Percentiles rank a stretch among this genome's conserved stretches.
These are phyloP conservation scores for Eucriotettix oculatus DNA, from an alignment of 2,888 invertebrate species.

Conservation along the genomic window DNA sequence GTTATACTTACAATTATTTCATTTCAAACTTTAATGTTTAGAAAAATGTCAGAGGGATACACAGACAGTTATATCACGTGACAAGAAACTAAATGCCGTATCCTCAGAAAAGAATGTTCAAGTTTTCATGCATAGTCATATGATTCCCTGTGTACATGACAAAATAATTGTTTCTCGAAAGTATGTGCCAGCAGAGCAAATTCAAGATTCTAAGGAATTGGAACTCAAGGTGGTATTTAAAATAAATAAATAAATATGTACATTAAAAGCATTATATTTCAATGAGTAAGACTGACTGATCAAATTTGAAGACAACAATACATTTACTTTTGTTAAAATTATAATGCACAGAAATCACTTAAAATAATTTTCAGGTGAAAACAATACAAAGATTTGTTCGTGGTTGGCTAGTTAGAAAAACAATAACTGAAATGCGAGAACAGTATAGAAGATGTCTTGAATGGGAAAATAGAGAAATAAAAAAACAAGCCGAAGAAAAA, in stretches of 20 bases:
- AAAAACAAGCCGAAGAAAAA: neutral
- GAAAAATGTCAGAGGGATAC: constrained; percentile 15
- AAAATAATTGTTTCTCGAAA: neutral
- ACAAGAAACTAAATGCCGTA: neutral
- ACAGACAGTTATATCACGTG: neutral
- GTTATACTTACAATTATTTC: neutral
- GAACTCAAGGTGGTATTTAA: too few species aligned
- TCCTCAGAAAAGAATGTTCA: neutral
- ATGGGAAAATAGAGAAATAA: neutral
- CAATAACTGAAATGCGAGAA: neutral
- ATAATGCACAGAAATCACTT: too few species aligned
- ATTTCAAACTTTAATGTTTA: neutral
- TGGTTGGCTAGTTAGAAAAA: constrained; percentile 1
- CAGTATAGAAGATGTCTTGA: neutral
- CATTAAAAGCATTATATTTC: too few species aligned
- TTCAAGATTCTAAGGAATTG: too few species aligned
- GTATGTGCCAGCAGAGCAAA: neutral
- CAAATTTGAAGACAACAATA: too few species aligned
- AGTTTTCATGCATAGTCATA: neutral
- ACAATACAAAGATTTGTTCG: constrained; percentile 3
- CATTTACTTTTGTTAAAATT: neutral
- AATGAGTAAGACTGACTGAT: too few species aligned
- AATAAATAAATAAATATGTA: too few species aligned
- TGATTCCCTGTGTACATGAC: neutral
- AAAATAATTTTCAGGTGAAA: neutral